Evolutionary conservation across 2,113 vertebrate species (phyloP).

Genomic region (Passer montanus): DNA sequence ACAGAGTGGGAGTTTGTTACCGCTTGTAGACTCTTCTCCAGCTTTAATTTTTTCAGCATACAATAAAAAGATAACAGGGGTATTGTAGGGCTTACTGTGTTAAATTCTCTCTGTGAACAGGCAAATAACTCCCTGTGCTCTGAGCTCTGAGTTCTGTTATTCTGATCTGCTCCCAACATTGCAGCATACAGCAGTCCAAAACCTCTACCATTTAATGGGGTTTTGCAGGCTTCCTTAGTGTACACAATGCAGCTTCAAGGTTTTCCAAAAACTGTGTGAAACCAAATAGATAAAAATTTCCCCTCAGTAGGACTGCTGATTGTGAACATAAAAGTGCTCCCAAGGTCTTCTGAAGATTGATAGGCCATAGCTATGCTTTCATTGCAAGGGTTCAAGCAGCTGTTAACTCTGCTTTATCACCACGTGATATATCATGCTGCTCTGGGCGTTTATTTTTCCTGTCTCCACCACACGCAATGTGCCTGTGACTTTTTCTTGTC

Average conservation of each 20-base stretch:
- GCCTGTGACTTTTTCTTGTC: neutral
- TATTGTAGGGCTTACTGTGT: neutral
- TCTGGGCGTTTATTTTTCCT: neutral
- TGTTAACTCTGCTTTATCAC: neutral
- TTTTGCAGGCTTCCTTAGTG: neutral
- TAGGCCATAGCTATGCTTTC: neutral
- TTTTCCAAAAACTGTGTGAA: neutral
- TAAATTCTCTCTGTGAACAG: neutral
- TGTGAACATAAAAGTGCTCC: neutral
- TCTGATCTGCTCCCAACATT: neutral
- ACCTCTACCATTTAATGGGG: neutral
- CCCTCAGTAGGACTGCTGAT: neutral
- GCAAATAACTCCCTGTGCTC: neutral
- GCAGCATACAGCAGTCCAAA: neutral
- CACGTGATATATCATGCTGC: neutral
- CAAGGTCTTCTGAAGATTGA: neutral
- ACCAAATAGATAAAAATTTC: neutral
- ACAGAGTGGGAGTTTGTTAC: neutral
- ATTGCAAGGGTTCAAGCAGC: neutral
- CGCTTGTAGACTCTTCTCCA: neutral
- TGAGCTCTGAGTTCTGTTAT: neutral
- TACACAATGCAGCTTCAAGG: neutral
- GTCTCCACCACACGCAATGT: fast-evolving
- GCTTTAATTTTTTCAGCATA: neutral
- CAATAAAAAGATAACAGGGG: neutral